Percentiles rank a stretch among this genome's conserved stretches.
phyloP scores from a whole-genome alignment of 2,113 vertebrate species.

The Mormoops blainvillei region DNA sequence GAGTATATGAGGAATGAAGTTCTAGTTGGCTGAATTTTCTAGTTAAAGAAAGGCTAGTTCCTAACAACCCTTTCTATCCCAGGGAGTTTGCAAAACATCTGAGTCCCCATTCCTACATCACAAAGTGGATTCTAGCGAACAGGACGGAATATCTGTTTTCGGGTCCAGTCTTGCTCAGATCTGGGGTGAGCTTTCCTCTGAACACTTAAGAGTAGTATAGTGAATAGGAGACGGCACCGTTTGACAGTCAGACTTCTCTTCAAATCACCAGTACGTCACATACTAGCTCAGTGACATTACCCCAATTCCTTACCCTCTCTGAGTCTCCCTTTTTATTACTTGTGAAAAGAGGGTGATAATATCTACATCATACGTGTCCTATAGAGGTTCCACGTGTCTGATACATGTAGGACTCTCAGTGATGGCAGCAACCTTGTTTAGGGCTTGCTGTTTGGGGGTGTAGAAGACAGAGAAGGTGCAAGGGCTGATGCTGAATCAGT shows the following conservation, averaged over 20 bases:
- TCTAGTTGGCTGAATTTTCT: slow-evolving; percentile 28
- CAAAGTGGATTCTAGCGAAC: background rate
- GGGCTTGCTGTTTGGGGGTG: background rate
- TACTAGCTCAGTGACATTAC: background rate
- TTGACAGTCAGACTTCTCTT: background rate
- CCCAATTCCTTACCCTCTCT: background rate
- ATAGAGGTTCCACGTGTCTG: background rate
- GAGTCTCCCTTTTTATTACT: background rate
- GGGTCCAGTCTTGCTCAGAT: background rate
- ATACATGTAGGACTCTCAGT: background rate
- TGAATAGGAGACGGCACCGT: background rate
- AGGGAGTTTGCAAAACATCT: slow-evolving; percentile 8
- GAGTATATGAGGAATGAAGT: background rate
- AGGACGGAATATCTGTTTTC: background rate
- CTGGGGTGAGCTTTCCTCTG: background rate
- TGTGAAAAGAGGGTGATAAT: background rate
- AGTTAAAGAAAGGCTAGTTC: slow-evolving; percentile 33
- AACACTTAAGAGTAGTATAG: background rate
- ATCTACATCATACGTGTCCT: background rate
- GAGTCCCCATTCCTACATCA: background rate
- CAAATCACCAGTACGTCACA: background rate
- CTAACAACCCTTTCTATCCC: background rate
- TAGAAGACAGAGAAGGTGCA: background rate
- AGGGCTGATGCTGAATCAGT: background rate
- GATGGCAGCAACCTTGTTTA: background rate